Conservation (phyloP, 2,888 invertebrate species). For the Lasioglossum morio region DNA sequence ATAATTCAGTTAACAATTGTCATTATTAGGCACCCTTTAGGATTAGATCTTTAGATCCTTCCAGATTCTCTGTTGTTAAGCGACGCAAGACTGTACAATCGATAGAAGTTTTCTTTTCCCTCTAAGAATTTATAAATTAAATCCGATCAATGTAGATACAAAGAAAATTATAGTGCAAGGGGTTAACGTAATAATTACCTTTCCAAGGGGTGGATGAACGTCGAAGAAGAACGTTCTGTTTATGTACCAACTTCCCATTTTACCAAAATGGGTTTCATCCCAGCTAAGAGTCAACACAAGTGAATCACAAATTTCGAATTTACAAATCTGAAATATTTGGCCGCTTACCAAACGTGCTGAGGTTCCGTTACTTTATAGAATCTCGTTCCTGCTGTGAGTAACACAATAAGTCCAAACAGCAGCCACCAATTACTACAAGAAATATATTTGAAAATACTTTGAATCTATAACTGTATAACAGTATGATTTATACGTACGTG, state of each 20-base stretch:
- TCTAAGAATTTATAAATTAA: neutral
- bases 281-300: constrained; percentile 88
- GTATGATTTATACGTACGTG: constrained; percentile 52
- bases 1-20: no score
- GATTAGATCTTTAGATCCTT: no score
- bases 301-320: neutral
- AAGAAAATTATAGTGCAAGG: constrained; percentile 1
- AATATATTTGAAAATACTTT: constrained; percentile 20
- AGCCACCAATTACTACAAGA: constrained; percentile 88
- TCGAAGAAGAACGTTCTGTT: constrained; percentile 99
- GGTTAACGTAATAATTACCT: constrained; percentile 86
- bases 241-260: constrained; percentile 99
- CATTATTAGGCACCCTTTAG: no score
- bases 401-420: constrained; percentile 88
- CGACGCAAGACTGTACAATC: no score
- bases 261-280: constrained; percentile 99
- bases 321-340: neutral
- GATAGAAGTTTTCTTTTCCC: neutral
- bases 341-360: constrained; percentile 95
- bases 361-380: constrained; percentile 96
- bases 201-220: constrained; percentile 98
- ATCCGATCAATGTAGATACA: neutral
- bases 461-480: neutral
- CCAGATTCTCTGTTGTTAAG: no score
- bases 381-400: constrained; percentile 90